Base-by-base conservation (phyloP, 1,140 invertebrate genomes). In the Brachionus paranguensis region DNA sequence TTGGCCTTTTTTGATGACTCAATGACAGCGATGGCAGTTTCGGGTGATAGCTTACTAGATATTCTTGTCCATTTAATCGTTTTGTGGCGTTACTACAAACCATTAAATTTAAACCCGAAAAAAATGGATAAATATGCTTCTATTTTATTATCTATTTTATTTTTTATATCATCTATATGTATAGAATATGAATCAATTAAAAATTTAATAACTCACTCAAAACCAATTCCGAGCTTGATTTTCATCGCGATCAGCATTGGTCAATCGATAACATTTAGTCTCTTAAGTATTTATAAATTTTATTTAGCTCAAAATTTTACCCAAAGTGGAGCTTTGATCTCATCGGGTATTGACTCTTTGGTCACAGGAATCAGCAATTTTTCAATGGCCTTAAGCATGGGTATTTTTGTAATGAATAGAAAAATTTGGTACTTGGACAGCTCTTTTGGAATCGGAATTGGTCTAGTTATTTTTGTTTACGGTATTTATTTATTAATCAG, bases 321-420 rank as follows among this genome's bases (percentile, higher is more conserved):
- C 14, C 64, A 60, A 17, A 41, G 60, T 64, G 20, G 10, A 45
- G 4, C 78, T 27, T 37, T 81, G 20, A 64, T 45, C 5, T 45
- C 78, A 27, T 81, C 78, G 11, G 78, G 53, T 41, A 68, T 81
- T 6, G 64, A 81, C 41, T 81, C 78, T 2, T 47, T 81, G 3
- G 29, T 81, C 17, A 37, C 78, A 2, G 50, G 33, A 10, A 6
- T 81, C 12, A 81, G 78, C 78, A 81, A 68, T 64, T 81, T 81
- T 41, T 64, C 78, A 60, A 81, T 81, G 78, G 50, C 50, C 12
- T 64, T 81, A 8, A 81, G 78, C n/a, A 81, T 81, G 78, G 29
- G 53, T 29, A 24, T 81, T 64, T 81, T 81, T 68, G 20, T 81
- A 37, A 20, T 81, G 17, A 68, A 60, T 68, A 41, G 37, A 81